Conservation (phyloP, 2,113 vertebrate species). For the Onychostruthus taczanowskii region DNA sequence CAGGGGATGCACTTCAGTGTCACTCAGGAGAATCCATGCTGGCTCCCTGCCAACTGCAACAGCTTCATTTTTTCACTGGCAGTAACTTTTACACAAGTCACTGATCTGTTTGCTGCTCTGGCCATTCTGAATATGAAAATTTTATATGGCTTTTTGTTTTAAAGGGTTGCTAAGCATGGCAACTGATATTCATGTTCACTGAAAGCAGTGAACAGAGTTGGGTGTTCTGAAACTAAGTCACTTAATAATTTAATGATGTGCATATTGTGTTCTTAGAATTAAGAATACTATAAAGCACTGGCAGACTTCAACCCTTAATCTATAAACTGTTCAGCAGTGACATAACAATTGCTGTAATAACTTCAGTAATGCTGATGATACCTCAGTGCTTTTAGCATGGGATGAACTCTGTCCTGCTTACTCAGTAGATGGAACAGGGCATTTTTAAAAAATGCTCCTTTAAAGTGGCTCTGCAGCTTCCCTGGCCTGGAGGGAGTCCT, state of each 20-base stretch:
- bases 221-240: neutral
- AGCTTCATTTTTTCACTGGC: neutral
- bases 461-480: neutral
- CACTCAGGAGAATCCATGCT: neutral
- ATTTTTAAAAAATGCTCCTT: neutral
- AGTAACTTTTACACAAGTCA: neutral
- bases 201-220: neutral
- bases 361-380: neutral
- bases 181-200: neutral
- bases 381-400: neutral
- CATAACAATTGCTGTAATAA: neutral
- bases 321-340: neutral
- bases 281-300: neutral
- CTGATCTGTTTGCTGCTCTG: neutral
- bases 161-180: neutral
- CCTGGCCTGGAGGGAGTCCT: neutral
- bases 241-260: neutral
- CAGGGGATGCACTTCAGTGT: neutral
- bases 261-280: neutral
- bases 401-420: neutral
- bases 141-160: neutral
- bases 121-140: neutral
- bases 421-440: neutral
- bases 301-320: neutral
- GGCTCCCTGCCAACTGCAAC: neutral